phyloP scores from a whole-genome alignment of 1,140 invertebrate species.

The Pachyrhynchus sulphureomaculatus region DNA sequence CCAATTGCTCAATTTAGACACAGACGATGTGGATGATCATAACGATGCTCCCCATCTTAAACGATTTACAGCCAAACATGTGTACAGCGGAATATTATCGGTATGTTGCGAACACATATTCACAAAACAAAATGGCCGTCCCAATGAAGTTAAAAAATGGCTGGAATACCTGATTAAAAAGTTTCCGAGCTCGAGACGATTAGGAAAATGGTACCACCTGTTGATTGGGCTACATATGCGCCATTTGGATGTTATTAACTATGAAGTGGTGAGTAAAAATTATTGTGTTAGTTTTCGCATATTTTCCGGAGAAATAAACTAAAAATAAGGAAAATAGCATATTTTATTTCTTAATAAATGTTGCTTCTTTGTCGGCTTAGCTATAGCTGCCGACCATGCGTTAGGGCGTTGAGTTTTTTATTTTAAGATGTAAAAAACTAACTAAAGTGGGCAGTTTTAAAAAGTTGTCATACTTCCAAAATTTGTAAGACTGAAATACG shows the following conservation, averaged over 20 bases:
- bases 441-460: no score
- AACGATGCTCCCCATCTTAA: conserved; percentile 26
- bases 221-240: conserved; percentile 11
- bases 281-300: not conserved
- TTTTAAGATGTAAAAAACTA: no score
- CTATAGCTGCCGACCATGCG: no score
- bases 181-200: conserved; percentile 3
- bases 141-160: conserved; percentile 30
- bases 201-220: conserved; percentile 8
- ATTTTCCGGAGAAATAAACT: not conserved
- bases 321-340: no score
- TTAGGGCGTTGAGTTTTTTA: no score
- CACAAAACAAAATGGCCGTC: conserved; percentile 15
- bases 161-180: conserved; percentile 30
- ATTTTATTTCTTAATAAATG: no score
- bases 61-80: conserved; percentile 25
- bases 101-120: conserved; percentile 3
- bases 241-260: conserved; percentile 12
- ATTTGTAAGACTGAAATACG: no score
- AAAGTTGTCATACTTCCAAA: no score
- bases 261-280: conserved; percentile 18
- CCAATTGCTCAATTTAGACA: not conserved
- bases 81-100: conserved; percentile 21
- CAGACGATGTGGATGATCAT: not conserved
- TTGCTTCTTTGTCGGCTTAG: no score